phyloP scores from a whole-genome alignment of 2,113 vertebrate genomes.

The Thunnus maccoyii region DNA sequence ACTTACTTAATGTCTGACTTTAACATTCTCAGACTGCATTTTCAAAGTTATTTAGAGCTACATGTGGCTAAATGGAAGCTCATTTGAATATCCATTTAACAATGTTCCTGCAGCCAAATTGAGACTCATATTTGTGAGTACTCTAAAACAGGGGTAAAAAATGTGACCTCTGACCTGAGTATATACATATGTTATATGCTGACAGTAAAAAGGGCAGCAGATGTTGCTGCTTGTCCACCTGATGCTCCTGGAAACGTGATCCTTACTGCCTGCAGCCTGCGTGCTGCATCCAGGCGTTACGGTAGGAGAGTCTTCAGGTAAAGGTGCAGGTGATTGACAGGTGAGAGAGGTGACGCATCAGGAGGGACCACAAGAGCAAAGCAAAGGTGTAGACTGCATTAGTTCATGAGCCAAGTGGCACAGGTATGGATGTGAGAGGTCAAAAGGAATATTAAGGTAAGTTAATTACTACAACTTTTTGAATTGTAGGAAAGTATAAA shows the following conservation, averaged over 20 bases:
- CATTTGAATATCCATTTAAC: too few relatives aligned
- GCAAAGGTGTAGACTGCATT: neutral
- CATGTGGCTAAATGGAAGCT: too few relatives aligned
- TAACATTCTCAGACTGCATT: too few relatives aligned
- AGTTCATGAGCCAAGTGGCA: constrained; percentile 15
- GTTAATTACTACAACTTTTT: neutral
- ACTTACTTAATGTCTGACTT: too few relatives aligned
- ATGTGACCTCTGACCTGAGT: too few relatives aligned
- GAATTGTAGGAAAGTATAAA: neutral
- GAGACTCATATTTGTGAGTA: too few relatives aligned
- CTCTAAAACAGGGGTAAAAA: too few relatives aligned
- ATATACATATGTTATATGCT: too few relatives aligned
- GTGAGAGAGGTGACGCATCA: constrained; percentile 17
- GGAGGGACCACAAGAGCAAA: constrained; percentile 4
- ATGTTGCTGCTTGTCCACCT: neutral
- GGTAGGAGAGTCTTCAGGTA: constrained; percentile 31
- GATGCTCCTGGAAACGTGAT: constrained; percentile 15
- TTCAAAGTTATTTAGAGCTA: too few relatives aligned
- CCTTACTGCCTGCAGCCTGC: neutral
- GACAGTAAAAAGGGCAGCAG: neutral
- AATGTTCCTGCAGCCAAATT: too few relatives aligned
- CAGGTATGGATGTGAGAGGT: constrained; percentile 31
- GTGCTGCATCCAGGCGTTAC: constrained; percentile 34
- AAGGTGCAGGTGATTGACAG: constrained; percentile 42
- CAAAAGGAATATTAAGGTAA: constrained; percentile 40